Conservation (phyloP, 2,797 vertebrate genomes). For the Neolamprologus multifasciatus region DNA sequence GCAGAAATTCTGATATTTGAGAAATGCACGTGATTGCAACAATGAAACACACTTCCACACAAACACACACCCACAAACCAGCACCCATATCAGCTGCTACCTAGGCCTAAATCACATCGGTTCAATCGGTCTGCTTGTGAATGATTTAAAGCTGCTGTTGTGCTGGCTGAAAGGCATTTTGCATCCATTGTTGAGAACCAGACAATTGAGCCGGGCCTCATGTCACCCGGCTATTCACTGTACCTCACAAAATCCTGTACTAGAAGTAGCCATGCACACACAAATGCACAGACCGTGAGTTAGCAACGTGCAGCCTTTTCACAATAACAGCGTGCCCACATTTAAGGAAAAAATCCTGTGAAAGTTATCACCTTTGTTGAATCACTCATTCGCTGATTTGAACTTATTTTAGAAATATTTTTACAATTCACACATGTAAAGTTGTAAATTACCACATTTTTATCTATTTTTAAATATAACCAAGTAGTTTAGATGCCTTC, state of each 20-base stretch:
- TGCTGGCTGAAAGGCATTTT: conserved; percentile 4
- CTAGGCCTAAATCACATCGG: not conserved
- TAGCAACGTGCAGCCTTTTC: not conserved
- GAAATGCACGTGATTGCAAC: not conserved
- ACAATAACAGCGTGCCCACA: not conserved
- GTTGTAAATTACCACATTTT: not conserved
- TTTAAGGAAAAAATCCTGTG: not conserved
- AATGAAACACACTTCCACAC: not conserved
- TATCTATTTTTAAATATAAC: not conserved
- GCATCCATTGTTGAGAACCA: not conserved
- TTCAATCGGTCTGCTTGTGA: conserved; percentile 11
- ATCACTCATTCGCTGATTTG: not conserved
- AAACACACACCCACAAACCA: not conserved
- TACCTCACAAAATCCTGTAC: not conserved
- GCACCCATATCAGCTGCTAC: not conserved
- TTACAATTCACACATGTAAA: not conserved
- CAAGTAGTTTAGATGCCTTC: not conserved
- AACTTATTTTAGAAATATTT: not conserved
- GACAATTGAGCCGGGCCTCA: conserved; percentile 23
- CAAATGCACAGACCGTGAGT: not conserved
- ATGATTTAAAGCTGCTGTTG: conserved; percentile 33
- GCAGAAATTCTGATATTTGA: not conserved
- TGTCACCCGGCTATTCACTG: not conserved
- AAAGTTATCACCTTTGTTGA: not conserved
- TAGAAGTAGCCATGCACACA: not conserved